A percentile compares a stretch with the other conserved stretches of the same genome.
Conservation (phyloP, 2,797 vertebrate genomes). For the Gouania willdenowi region DNA sequence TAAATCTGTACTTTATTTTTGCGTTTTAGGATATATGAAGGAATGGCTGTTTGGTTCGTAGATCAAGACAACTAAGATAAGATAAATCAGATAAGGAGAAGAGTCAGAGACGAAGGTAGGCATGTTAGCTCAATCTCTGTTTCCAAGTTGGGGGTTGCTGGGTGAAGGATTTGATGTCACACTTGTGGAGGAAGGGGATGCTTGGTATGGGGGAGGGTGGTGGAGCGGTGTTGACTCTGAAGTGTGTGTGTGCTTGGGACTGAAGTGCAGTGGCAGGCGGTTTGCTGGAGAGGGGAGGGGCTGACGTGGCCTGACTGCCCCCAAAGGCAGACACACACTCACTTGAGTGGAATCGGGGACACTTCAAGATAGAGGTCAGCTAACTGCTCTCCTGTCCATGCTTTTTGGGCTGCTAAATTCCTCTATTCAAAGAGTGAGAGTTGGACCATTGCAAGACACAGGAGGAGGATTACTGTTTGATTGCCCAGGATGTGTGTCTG, state of each 20-base stretch:
- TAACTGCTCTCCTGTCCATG: slow-evolving; percentile 15
- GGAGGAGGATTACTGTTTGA: slow-evolving; percentile 13
- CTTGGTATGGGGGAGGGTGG: slow-evolving; percentile 4
- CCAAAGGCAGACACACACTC: slow-evolving; percentile 29
- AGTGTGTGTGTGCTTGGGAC: slow-evolving; percentile 31
- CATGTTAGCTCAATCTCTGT: slow-evolving; percentile 41
- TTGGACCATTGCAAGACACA: neutral
- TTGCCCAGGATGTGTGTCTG: slow-evolving; percentile 36
- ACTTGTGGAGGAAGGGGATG: slow-evolving; percentile 36
- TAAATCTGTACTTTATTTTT: too few species aligned
- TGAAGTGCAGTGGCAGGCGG: slow-evolving; percentile 50
- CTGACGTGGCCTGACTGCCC: slow-evolving; percentile 36
- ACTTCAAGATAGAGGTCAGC: slow-evolving; percentile 46
- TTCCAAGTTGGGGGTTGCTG: slow-evolving; percentile 5
- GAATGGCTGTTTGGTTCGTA: slow-evolving; percentile 2
- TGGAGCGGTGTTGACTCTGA: slow-evolving; percentile 42
- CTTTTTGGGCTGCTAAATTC: slow-evolving; percentile 22
- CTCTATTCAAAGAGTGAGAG: slow-evolving; percentile 2
- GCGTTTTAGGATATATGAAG: too few species aligned
- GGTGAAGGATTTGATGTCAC: slow-evolving; percentile 34
- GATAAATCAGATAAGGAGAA: neutral
- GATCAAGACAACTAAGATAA: neutral
- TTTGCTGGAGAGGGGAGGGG: slow-evolving; percentile 59
- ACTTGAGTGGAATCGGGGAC: slow-evolving; percentile 33
- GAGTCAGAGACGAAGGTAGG: slow-evolving; percentile 13